Conservation (phyloP, 2,888 invertebrate species). For the Theretra japonica region DNA sequence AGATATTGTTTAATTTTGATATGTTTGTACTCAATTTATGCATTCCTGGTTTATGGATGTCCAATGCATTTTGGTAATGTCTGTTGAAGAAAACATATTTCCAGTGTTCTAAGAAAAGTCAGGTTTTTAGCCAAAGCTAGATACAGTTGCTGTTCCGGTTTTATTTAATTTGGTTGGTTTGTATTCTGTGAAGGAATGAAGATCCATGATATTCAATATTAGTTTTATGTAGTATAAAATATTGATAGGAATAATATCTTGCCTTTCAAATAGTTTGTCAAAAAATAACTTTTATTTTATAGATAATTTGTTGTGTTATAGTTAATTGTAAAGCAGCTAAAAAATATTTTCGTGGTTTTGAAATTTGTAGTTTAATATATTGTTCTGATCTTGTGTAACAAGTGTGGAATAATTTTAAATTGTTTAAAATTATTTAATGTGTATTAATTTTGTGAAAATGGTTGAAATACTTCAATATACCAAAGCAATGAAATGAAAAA, state of each 20-base stretch:
- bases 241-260: background rate
- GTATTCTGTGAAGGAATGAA: background rate
- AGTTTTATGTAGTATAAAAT: background rate
- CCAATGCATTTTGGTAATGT: background rate
- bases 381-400: slow-evolving; percentile 5
- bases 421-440: background rate
- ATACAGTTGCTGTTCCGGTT: background rate
- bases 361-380: background rate
- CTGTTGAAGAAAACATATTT: background rate
- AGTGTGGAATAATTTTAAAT: background rate
- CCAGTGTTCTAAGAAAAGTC: background rate
- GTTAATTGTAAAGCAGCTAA: background rate
- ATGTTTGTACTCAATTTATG: background rate
- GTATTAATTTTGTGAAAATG: background rate
- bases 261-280: background rate
- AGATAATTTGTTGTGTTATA: background rate
- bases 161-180: background rate
- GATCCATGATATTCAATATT: background rate
- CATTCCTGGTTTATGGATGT: slow-evolving; percentile 10
- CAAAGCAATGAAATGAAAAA: background rate
- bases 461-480: background rate
- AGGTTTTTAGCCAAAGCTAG: background rate
- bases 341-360: background rate
- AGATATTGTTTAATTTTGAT: background rate
- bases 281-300: background rate